phyloP scores from a whole-genome alignment of 2,113 vertebrate species.

The Pipa parva region DNA sequence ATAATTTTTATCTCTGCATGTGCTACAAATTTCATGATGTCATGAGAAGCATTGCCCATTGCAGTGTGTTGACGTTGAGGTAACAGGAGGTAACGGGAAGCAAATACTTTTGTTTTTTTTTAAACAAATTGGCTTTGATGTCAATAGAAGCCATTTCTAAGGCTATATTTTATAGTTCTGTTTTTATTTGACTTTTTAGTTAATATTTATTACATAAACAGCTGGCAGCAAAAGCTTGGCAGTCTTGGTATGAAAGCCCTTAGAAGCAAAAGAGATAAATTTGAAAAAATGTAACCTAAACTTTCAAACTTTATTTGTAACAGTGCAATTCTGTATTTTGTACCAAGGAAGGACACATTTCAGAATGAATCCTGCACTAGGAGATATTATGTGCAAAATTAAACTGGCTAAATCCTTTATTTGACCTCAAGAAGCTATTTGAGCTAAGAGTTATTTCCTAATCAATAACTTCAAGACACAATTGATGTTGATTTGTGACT shows the following conservation, averaged over 20 bases:
- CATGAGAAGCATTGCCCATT: too few relatives aligned
- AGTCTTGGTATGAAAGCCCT: background rate
- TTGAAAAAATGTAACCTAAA: too few relatives aligned
- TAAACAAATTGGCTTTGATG: too few relatives aligned
- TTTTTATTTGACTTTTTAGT: background rate
- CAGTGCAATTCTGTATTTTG: background rate
- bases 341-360: background rate
- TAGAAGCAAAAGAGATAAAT: background rate
- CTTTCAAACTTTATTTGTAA: background rate
- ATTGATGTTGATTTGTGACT: conserved; percentile 54
- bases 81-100: too few relatives aligned
- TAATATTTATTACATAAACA: background rate
- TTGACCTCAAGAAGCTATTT: conserved; percentile 49
- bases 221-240: background rate
- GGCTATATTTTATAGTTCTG: background rate
- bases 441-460: conserved; percentile 52
- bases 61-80: too few relatives aligned
- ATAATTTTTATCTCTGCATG: too few relatives aligned
- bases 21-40: too few relatives aligned
- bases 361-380: background rate
- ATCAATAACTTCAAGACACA: conserved; percentile 54
- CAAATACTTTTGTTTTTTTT: too few relatives aligned
- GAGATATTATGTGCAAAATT: conserved; percentile 15
- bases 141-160: too few relatives aligned
- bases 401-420: conserved; percentile 49